Evolutionary conservation across 2,113 vertebrate genomes (phyloP).

Genomic region (Uropsilus gracilis): DNA sequence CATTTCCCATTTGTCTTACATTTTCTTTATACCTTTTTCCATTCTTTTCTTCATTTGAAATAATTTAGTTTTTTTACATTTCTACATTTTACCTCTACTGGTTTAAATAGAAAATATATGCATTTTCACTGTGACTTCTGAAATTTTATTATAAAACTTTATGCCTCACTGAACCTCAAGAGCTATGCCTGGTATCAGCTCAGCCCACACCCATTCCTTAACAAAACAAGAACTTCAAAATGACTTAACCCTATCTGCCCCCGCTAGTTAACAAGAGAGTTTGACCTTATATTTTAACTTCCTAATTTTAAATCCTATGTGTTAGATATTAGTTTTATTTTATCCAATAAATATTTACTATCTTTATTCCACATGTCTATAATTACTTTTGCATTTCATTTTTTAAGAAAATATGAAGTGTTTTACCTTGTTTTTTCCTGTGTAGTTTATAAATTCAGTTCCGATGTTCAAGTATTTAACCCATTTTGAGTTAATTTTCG

Average conservation of each 20-base stretch:
- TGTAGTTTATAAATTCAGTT: too few relatives aligned
- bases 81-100: neutral
- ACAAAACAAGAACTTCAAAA: neutral
- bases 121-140: neutral
- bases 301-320: neutral
- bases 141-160: neutral
- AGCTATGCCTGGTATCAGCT: too few relatives aligned
- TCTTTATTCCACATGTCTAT: neutral
- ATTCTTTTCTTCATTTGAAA: neutral
- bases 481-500: too few relatives aligned
- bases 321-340: neutral
- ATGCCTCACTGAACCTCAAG: neutral
- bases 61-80: neutral
- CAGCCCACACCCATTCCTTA: neutral
- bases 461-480: too few relatives aligned
- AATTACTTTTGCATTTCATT: neutral
- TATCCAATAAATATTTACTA: neutral
- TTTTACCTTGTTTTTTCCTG: too few relatives aligned
- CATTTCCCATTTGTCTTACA: neutral
- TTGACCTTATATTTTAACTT: neutral
- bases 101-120: neutral
- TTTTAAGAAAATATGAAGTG: too few relatives aligned
- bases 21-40: neutral
- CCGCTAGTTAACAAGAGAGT: neutral
- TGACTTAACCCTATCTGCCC: neutral